Evolutionary conservation across 2,888 invertebrate genomes (phyloP), one percentile per base, ranked within the genome.

Genomic region (Rhopalosiphum nymphaeae): DNA sequence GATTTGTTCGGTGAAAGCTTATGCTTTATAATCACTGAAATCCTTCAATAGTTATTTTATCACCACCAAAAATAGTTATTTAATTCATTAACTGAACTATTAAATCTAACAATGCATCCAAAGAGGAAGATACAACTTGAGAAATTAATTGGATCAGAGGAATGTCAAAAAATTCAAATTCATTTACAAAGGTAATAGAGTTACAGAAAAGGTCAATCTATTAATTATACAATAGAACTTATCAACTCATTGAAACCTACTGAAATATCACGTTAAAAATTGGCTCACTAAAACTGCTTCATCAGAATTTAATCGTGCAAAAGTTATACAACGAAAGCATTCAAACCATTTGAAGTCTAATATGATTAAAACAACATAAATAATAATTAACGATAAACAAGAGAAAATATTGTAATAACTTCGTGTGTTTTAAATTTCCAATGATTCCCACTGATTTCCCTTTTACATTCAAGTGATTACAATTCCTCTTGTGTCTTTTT

Each of bases 361-460:
- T 85, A 7, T 85, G 2, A 92, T 94, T 9, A 56, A 94, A 78
- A 61, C 67, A n/a, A 91, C 1, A 16, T 5, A 46, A 10, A 46
- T 46, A 44, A 94, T 84, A 42, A 16, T 84, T 29, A 67, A 44
- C 13, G 78, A 95, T 10, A 95, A 94, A 89, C 95, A 95, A 95
- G 95, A 53, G 95, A 95, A 95, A 92, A 95, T 94, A 95, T 95
- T 57, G 95, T 95, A 95, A 95, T 96, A 11, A 49, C 11, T 49
- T 1, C 13, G 49, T 0, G 13, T 13, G 49, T 9, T 49, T 49
- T 1, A 49, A 49, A 49, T 49, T 49, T 94, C 95, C 95, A 57
- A 57, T 9, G 95, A 95, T 96, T 94, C 95, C 95, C 91, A 95
- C 94, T 25, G 95, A 95, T 94, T 91, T 95, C 88, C 95, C 95